These are phyloP conservation scores for Metopia argyrocephala DNA, from an alignment of 2,888 invertebrate species.

Conservation along the genomic window DNA sequence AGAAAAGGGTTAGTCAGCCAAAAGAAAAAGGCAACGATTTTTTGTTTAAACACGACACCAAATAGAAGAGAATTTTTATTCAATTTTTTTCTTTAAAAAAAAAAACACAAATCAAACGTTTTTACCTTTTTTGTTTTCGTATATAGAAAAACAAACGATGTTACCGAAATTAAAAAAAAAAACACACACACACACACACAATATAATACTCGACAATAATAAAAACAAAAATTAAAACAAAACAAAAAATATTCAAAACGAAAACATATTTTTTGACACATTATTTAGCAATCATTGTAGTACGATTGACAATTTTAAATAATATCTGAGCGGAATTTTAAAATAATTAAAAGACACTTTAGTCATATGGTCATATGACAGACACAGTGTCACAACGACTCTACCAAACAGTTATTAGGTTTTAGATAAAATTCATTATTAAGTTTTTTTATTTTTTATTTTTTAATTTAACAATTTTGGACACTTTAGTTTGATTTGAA, in stretches of 20 bases:
- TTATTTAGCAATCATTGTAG: slow-evolving; percentile 65
- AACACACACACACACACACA: background rate
- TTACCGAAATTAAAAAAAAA: slow-evolving; percentile 39
- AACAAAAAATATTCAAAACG: slow-evolving; percentile 63
- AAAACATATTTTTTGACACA: slow-evolving; percentile 66
- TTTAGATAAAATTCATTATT: slow-evolving; percentile 34
- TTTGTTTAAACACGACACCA: slow-evolving; percentile 45
- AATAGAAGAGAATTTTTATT: slow-evolving; percentile 44
- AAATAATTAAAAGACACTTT: slow-evolving; percentile 40
- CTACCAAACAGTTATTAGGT: background rate
- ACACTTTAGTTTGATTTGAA: background rate
- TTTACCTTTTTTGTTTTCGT: too few relatives aligned
- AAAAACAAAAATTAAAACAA: slow-evolving; percentile 17
- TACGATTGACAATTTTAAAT: slow-evolving; percentile 63
- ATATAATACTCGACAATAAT: background rate
- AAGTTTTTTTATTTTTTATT: slow-evolving; percentile 19
- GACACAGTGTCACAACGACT: background rate
- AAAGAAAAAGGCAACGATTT: background rate
- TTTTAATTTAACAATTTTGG: background rate
- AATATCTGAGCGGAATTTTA: slow-evolving; percentile 54
- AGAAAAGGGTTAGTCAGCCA: slow-evolving; percentile 48
- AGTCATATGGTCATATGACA: slow-evolving; percentile 8
- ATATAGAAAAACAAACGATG: slow-evolving; percentile 49
- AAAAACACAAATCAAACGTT: too few relatives aligned
- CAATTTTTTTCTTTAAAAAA: too few relatives aligned